These are phyloP conservation scores for Opisthograptis luteolata DNA, from an alignment of 2,888 invertebrate genomes.

Conservation along the genomic window DNA sequence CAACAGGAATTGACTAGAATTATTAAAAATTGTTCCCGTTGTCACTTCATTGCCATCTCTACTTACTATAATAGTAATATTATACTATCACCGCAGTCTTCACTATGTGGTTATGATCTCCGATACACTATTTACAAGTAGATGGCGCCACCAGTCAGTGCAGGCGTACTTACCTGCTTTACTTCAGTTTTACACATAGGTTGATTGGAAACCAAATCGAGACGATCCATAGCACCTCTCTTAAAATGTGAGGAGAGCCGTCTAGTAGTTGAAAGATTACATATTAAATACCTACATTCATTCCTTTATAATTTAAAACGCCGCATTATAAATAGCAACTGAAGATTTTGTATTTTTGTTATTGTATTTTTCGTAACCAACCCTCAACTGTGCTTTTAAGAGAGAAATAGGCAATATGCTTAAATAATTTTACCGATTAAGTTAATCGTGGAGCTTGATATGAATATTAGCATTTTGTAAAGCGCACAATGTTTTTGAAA, in stretches of 20 bases:
- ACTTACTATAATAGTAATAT: no score
- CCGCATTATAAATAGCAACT: not conserved
- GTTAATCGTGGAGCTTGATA: not conserved
- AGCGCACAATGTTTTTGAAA: conserved; percentile 1
- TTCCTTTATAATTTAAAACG: not conserved
- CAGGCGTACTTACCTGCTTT: no score
- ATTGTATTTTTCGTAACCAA: no score
- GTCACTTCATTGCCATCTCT: no score
- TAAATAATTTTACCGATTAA: not conserved
- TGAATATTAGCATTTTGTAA: not conserved
- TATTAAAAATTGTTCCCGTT: no score
- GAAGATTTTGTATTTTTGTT: no score
- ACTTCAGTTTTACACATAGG: no score
- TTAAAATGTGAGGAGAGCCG: conserved; percentile 39
- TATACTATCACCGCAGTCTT: no score
- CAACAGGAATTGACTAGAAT: no score
- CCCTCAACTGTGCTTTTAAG: not conserved
- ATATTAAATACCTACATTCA: not conserved
- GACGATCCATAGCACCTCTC: conserved; percentile 9
- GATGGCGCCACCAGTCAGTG: no score
- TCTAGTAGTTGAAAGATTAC: conserved; percentile 26
- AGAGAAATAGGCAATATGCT: not conserved
- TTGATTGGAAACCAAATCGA: conserved; percentile 14
- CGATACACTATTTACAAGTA: no score
- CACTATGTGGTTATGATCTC: no score